phyloP scores from a whole-genome alignment of 2,113 vertebrate genomes.

The Romanogobio albipinnatus region DNA sequence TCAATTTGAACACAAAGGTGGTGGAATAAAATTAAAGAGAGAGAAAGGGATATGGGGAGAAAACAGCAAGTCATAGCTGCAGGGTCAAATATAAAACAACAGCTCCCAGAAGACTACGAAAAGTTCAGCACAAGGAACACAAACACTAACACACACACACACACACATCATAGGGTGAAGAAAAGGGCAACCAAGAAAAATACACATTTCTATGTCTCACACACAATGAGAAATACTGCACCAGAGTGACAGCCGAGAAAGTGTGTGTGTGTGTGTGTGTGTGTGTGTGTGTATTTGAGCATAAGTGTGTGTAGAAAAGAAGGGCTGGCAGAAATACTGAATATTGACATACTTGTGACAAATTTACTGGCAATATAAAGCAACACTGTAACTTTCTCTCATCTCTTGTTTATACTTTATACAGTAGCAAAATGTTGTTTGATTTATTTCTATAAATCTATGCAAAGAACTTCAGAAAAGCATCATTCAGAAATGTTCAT shows the following conservation, averaged over 20 bases:
- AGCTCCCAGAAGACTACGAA: background rate
- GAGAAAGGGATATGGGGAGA: background rate
- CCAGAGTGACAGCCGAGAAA: constrained; percentile 27
- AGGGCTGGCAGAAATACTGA: background rate
- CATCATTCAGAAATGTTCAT: background rate
- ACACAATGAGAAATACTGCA: constrained; percentile 43
- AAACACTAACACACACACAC: constrained; percentile 16
- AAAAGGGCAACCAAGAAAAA: background rate
- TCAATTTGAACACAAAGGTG: background rate
- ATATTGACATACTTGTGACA: too few relatives aligned
- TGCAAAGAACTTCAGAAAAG: background rate
- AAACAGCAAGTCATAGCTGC: background rate
- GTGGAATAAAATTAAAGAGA: background rate
- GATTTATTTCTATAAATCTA: background rate
- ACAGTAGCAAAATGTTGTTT: background rate
- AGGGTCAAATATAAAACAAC: background rate
- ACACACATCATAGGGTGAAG: background rate
- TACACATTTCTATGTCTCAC: background rate
- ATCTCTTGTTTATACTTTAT: background rate
- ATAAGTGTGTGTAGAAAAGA: background rate
- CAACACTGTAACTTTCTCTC: background rate
- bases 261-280: background rate
- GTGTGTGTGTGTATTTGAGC: too few relatives aligned
- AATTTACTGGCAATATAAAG: too few relatives aligned
- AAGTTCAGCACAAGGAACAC: background rate